These are phyloP conservation scores for Threskiornis aethiopicus DNA, from an alignment of 2,797 vertebrate species.

Conservation along the genomic window DNA sequence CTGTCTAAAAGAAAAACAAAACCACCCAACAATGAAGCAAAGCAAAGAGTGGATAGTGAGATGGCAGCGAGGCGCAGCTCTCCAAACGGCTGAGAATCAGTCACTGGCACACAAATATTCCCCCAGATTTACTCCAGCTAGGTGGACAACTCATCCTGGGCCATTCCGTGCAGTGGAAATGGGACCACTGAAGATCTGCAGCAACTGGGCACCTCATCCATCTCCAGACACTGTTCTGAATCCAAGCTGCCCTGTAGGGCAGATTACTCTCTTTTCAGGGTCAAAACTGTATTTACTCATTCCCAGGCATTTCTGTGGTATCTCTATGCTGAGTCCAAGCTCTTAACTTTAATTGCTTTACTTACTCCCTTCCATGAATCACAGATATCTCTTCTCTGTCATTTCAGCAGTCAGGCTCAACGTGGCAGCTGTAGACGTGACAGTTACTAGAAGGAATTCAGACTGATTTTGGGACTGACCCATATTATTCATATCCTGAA, in stretches of 20 bases:
- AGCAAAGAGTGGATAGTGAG: background rate
- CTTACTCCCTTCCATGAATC: background rate
- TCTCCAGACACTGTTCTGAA: background rate
- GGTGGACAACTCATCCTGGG: background rate
- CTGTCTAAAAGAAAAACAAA: background rate
- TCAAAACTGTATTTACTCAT: background rate
- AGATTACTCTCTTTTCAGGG: background rate
- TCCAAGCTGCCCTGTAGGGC: background rate
- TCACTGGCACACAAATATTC: background rate
- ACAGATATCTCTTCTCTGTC: background rate
- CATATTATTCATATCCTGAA: background rate
- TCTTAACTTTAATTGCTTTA: background rate
- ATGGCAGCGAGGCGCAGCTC: background rate
- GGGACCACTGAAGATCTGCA: background rate
- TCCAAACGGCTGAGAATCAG: background rate
- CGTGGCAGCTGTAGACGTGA: background rate
- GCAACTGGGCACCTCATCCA: background rate
- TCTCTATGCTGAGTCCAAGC: background rate
- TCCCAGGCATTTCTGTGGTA: background rate
- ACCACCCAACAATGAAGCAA: too few species aligned
- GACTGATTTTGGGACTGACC: background rate
- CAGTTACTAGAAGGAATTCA: constrained; percentile 25
- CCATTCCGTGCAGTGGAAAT: background rate
- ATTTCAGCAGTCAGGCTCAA: background rate
- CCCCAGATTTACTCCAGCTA: background rate